These are phyloP conservation scores for Dastarcus helophoroides DNA, from an alignment of 2,888 invertebrate species.

Conservation along the genomic window DNA sequence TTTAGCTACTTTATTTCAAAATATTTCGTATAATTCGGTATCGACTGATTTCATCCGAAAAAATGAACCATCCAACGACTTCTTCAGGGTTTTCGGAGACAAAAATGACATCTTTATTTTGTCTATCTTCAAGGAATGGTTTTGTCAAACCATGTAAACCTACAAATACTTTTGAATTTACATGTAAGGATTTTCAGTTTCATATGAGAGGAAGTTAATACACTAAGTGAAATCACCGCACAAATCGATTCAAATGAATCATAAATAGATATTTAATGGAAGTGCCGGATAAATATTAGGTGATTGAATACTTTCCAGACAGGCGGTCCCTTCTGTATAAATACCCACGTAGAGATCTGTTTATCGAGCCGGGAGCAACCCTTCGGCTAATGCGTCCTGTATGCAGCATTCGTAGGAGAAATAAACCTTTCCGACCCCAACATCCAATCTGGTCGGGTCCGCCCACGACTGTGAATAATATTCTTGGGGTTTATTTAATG, in stretches of 20 bases:
- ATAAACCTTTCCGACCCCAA: constrained; percentile 9
- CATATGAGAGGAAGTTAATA: too few species aligned
- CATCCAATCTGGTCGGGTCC: constrained; percentile 19
- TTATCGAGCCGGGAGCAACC: not conserved
- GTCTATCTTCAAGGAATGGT: too few species aligned
- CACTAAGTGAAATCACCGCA: too few species aligned
- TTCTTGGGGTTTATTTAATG: constrained; percentile 31
- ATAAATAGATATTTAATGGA: constrained; percentile 30
- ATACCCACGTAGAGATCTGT: constrained; percentile 1
- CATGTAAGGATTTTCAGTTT: too few species aligned
- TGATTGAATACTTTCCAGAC: constrained; percentile 25
- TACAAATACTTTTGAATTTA: too few species aligned
- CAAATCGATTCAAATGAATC: constrained; percentile 27
- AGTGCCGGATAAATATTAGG: constrained; percentile 30
- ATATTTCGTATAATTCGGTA: too few species aligned
- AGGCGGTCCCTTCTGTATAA: constrained; percentile 6
- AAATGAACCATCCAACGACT: too few species aligned
- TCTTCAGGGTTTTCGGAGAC: too few species aligned
- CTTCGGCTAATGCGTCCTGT: constrained; percentile 3
- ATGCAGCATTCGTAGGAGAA: constrained; percentile 1
- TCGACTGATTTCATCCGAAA: too few species aligned
- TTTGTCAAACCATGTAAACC: too few species aligned
- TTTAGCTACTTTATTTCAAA: too few species aligned
- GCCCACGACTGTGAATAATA: constrained; percentile 34
- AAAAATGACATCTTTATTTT: too few species aligned